Conservation (phyloP, 2,113 vertebrate genomes). For the Penelope pileata region DNA sequence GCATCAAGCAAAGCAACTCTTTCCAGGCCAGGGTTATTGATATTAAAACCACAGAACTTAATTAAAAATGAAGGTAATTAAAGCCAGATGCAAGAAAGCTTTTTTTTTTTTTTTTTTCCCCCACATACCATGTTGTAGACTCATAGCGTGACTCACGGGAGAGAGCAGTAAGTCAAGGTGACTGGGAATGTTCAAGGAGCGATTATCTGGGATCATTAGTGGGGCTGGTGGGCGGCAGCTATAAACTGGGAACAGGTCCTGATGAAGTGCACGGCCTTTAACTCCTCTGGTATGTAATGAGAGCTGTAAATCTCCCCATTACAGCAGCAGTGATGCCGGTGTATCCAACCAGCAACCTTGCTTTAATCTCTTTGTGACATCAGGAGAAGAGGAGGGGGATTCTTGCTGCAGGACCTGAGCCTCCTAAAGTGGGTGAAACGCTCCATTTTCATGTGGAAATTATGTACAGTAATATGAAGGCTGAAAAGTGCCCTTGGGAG, state of each 20-base stretch:
- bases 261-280: conserved; percentile 18
- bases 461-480: neutral
- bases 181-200: neutral
- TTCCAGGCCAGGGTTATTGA: conserved; percentile 12
- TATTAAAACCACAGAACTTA: conserved; percentile 29
- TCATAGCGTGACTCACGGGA: neutral
- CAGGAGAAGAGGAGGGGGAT: neutral
- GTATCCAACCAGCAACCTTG: neutral
- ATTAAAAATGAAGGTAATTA: conserved; percentile 46
- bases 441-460: neutral
- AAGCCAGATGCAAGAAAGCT: conserved; percentile 28
- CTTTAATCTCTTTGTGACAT: neutral
- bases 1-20: neutral
- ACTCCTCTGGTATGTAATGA: neutral
- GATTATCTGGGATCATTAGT: conserved; percentile 34
- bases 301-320: conserved; percentile 14
- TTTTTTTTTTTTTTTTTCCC: neutral
- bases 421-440: neutral
- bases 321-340: neutral
- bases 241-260: neutral
- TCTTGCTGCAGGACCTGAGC: neutral
- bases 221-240: neutral
- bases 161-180: conserved; percentile 3
- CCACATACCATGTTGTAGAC: neutral
- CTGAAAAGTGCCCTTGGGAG: neutral